These are phyloP conservation scores for Silvanus unidentatus DNA, from an alignment of 2,888 invertebrate species.

Conservation along the genomic window DNA sequence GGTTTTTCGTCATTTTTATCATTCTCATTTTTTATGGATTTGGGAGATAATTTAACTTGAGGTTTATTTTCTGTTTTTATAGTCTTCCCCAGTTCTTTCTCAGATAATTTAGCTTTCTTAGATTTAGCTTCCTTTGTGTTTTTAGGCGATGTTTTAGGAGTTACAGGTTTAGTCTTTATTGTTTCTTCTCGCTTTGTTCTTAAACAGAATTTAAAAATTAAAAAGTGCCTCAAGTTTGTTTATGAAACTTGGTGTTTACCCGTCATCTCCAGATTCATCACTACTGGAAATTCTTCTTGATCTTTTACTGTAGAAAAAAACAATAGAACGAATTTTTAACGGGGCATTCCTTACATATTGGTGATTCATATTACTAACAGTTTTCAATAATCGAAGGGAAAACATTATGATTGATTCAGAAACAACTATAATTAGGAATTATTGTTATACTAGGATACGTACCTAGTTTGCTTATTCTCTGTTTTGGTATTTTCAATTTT, in stretches of 20 bases:
- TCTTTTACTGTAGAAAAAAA: conserved; percentile 8
- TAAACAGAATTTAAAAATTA: no score
- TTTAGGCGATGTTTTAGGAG: neutral
- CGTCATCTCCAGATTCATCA: conserved; percentile 21
- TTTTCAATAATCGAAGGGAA: no score
- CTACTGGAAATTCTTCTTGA: conserved; percentile 16
- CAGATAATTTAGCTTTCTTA: neutral
- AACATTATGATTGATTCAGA: no score
- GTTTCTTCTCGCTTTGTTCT: conserved; percentile 2
- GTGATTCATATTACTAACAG: no score
- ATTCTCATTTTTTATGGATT: no score
- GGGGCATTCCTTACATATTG: conserved; percentile 15
- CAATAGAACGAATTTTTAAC: conserved; percentile 2
- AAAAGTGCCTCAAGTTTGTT: no score
- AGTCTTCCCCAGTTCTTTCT: conserved; percentile 8
- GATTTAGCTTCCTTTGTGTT: neutral
- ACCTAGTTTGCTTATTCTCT: conserved; percentile 14
- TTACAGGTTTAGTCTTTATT: neutral
- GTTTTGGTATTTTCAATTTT: conserved; percentile 10
- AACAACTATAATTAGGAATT: no score
- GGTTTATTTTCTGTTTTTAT: neutral
- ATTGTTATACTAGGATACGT: no score
- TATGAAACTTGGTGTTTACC: no score
- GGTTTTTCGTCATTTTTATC: neutral
- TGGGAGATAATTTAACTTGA: neutral